Evolutionary conservation across 23 tunicate species (phyloP).

Genomic region (Trididemnum miniatum): DNA sequence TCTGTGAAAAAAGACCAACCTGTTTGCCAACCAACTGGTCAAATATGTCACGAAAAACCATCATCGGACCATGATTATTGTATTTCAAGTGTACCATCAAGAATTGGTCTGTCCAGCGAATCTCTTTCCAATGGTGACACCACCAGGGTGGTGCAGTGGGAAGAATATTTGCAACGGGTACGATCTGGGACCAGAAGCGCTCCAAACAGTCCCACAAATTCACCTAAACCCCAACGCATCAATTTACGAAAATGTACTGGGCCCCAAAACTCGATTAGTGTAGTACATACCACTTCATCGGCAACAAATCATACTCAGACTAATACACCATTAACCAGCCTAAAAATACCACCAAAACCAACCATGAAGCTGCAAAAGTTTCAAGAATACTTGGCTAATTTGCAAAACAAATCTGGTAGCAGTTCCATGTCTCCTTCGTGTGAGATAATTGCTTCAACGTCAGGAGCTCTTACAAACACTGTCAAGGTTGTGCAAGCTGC

Average conservation of each 20-base stretch:
- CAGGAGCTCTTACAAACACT: not conserved
- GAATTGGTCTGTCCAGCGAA: not conserved
- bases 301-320: not conserved
- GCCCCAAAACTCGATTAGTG: not conserved
- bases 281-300: not conserved
- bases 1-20: not conserved
- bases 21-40: not conserved
- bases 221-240: slow-evolving; percentile 56
- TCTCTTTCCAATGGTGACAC: not conserved
- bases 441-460: not conserved
- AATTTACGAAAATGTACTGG: slow-evolving; percentile 41
- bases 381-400: slow-evolving; percentile 55
- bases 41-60: slow-evolving; percentile 37
- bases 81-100: not conserved
- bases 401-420: slow-evolving; percentile 33
- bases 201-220: slow-evolving; percentile 79
- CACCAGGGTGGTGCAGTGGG: slow-evolving; percentile 75
- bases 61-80: slow-evolving; percentile 83
- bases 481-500: not conserved
- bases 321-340: not conserved
- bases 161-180: slow-evolving; percentile 68
- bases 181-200: slow-evolving; percentile 82
- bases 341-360: not conserved
- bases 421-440: slow-evolving; percentile 4
- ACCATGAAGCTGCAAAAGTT: slow-evolving; percentile 63